These are phyloP conservation scores for Orientallactaga sibirica DNA, from an alignment of 2,797 vertebrate species.

Conservation along the genomic window DNA sequence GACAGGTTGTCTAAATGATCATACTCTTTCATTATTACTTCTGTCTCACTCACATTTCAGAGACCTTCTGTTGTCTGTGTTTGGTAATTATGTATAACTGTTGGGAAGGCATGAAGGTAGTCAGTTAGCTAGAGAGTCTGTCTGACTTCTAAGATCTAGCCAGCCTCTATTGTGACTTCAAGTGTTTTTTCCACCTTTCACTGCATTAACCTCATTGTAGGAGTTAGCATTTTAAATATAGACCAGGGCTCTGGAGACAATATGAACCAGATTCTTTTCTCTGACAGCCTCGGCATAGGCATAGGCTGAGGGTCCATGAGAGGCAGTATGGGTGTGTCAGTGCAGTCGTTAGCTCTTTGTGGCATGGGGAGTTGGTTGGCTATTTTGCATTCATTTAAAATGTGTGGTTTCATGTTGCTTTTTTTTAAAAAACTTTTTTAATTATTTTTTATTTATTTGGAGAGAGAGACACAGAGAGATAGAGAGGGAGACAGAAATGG, in stretches of 20 bases:
- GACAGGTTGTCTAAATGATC: background rate
- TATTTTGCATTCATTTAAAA: background rate
- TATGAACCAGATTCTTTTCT: background rate
- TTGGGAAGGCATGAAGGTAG: background rate
- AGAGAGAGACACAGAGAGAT: too few species aligned
- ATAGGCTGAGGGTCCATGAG: background rate
- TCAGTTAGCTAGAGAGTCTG: background rate
- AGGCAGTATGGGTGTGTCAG: too few species aligned
- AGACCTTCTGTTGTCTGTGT: background rate
- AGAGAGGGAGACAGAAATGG: too few species aligned
- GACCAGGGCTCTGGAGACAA: background rate
- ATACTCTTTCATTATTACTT: slow-evolving; percentile 4
- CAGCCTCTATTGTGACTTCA: background rate
- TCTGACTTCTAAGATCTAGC: background rate
- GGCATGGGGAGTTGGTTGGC: accelerated
- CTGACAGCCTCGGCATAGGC: background rate
- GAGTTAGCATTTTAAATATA: background rate
- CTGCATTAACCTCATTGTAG: background rate
- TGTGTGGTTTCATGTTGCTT: background rate
- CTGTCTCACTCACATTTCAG: background rate
- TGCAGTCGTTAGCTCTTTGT: too few species aligned
- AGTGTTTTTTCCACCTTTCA: background rate
- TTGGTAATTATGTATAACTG: background rate
- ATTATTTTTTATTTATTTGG: too few species aligned
- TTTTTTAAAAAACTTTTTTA: too few species aligned